Base-by-base conservation (phyloP, 2,888 invertebrate genomes). In the Cerastoderma edule region DNA sequence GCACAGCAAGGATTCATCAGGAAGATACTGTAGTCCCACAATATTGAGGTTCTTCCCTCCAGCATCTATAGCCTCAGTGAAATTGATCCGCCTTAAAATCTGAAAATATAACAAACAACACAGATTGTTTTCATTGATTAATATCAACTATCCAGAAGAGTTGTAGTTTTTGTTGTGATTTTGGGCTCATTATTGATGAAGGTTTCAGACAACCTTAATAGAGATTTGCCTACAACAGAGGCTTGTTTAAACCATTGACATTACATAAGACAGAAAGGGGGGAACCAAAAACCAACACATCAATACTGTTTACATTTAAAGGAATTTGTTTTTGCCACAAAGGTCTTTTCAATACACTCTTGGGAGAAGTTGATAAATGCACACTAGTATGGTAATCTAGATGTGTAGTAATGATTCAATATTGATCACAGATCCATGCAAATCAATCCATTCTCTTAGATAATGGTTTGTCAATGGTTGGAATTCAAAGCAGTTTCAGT, bases 1-100 rank as follows among this genome's bases (percentile, higher is more conserved):
- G 85, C 91, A 91, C 13, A 89, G 84, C 10, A 89, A 79, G 70
- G 88, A 88, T 69, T 92, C 90, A 60, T 92, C 91, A 24, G 89
- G 83, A 19, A 91, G 78, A 73, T 90, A 89, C 70, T 90, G 85
- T 28, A 91, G 64, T 8, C 85, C 88, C 19, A 91, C 84, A 57
- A 91, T 79, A 33, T 60, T 71, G 10, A 79, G 82, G 28, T 54
- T 73, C 22, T 72, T 78, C 69, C 67, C 44, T 22, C 64, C 56
- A n/a, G n/a, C n/a, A 48, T 70, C 74, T 19, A 33, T 28, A 13
- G 70, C 48, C 30, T 70, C 63, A 8, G 32, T 33, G n/a, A 78
- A 63, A 44, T 63, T 39, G 16, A 67, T 30, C 50, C 48, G 50
- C n/a, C 63, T 66, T 44, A 60, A 19, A 8, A 60, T 27, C 60